Percentiles rank a stretch among this genome's conserved stretches.
Conservation (phyloP, 2,113 vertebrate species). For the Microcebus tavaratra region DNA sequence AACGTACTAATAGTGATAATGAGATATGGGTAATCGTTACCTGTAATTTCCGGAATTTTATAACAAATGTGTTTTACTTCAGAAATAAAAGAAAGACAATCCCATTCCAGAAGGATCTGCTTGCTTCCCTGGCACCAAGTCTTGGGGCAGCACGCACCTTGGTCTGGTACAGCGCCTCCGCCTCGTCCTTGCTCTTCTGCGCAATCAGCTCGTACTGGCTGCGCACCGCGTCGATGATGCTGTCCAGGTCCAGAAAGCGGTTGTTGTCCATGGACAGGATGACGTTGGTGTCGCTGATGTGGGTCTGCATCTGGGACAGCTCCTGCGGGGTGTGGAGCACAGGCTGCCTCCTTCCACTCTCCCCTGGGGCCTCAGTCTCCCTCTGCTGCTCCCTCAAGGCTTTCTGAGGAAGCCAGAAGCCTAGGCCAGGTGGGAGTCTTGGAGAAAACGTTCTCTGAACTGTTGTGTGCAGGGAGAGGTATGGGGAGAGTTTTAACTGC, state of each 20-base stretch:
- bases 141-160: slow-evolving; percentile 83
- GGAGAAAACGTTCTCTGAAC: not conserved
- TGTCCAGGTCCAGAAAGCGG: slow-evolving; percentile 89
- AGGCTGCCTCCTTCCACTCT: not conserved
- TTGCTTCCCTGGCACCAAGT: rapidly evolving
- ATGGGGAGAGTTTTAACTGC: not conserved
- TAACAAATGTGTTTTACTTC: not conserved
- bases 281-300: slow-evolving; percentile 90
- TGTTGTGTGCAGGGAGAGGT: not conserved
- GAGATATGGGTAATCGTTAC: not conserved
- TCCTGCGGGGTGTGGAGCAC: slow-evolving; percentile 83
- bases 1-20: not conserved
- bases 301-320: slow-evolving; percentile 89
- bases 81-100: not conserved
- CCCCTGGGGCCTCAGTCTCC: not conserved
- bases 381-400: not conserved
- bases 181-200: slow-evolving; percentile 89
- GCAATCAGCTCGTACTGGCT: slow-evolving; percentile 91
- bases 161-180: slow-evolving; percentile 92
- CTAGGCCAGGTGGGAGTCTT: not conserved
- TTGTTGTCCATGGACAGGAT: slow-evolving; percentile 96
- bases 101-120: not conserved
- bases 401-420: not conserved
- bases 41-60: not conserved
- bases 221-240: slow-evolving; percentile 91